Conservation (phyloP, 2,797 vertebrate species). For the Xiphophorus birchmanni region DNA sequence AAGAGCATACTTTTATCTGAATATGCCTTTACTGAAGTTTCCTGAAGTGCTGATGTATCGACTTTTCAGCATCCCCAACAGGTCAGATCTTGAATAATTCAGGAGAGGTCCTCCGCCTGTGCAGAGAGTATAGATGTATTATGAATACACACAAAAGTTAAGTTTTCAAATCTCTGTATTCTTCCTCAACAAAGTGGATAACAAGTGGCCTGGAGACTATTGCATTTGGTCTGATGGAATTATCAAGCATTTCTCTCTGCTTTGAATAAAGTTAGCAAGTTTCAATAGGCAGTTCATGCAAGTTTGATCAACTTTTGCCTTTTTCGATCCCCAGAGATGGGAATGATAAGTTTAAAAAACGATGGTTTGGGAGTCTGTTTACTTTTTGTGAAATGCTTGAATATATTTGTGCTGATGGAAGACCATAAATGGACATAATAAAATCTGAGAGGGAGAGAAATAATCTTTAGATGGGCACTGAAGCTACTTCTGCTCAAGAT, state of each 20-base stretch:
- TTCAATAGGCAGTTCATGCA: conserved; percentile 18
- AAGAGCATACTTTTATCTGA: conserved; percentile 38
- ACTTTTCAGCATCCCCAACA: conserved; percentile 66
- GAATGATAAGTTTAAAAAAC: conserved; percentile 19
- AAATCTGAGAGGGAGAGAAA: not conserved
- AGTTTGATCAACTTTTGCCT: conserved; percentile 15
- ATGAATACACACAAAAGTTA: conserved; percentile 58
- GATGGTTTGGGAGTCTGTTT: not conserved
- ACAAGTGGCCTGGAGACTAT: conserved; percentile 57
- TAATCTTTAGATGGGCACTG: conserved; percentile 1
- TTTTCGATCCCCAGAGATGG: conserved; percentile 12
- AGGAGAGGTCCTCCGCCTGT: conserved; percentile 43
- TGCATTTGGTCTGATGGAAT: conserved; percentile 32
- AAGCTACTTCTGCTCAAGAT: conserved; percentile 26
- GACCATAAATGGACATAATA: not conserved
- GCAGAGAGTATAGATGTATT: conserved; percentile 42
- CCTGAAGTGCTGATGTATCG: conserved; percentile 71
- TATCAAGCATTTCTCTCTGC: conserved; percentile 30
- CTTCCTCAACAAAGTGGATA: conserved; percentile 64
- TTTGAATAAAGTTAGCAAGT: conserved; percentile 47
- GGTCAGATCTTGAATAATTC: conserved; percentile 74
- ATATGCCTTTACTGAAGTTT: conserved; percentile 47
- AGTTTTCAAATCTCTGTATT: conserved; percentile 55
- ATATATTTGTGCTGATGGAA: not conserved
- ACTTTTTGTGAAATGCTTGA: not conserved